A percentile compares a stretch with the other conserved stretches of the same genome.
phyloP scores from a whole-genome alignment of 2,113 vertebrate genomes.

The Salvelinus alpinus region DNA sequence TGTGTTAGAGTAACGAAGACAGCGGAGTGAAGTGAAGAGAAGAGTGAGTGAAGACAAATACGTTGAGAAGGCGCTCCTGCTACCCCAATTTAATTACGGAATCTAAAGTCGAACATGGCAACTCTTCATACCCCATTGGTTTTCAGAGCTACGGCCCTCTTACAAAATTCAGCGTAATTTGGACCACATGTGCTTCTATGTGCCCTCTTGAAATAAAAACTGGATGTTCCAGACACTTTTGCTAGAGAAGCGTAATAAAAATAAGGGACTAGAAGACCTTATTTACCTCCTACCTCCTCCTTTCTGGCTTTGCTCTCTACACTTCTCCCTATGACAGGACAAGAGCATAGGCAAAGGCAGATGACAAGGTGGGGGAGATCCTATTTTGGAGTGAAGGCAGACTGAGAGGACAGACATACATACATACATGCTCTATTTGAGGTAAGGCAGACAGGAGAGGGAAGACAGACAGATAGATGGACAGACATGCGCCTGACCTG shows the following conservation, averaged over 20 bases:
- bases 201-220: slow-evolving; percentile 26
- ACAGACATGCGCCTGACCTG: not conserved
- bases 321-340: not conserved
- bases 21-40: slow-evolving; percentile 10
- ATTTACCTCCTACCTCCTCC: slow-evolving; percentile 1
- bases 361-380: slow-evolving; percentile 17
- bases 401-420: not conserved
- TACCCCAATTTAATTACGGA: slow-evolving; percentile 54
- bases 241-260: slow-evolving; percentile 19
- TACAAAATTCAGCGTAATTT: slow-evolving; percentile 44
- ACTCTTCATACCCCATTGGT: slow-evolving; percentile 58
- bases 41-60: slow-evolving; percentile 10
- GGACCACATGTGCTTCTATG: slow-evolving; percentile 53
- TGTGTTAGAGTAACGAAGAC: slow-evolving; percentile 31
- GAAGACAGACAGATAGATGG: not conserved
- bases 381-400: slow-evolving; percentile 28
- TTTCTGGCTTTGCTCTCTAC: not conserved
- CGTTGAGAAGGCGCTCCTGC: slow-evolving; percentile 26
- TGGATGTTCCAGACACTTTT: slow-evolving; percentile 30
- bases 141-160: slow-evolving; percentile 45
- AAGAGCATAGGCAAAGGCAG: slow-evolving; percentile 7
- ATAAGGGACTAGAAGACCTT: slow-evolving; percentile 18
- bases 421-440: too few relatives aligned
- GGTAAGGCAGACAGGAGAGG: too few relatives aligned
- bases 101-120: slow-evolving; percentile 46